A percentile compares a stretch with the other conserved stretches of the same genome.
Evolutionary conservation across 2,797 vertebrate genomes (phyloP).

Genomic region (Siniperca obscura): DNA sequence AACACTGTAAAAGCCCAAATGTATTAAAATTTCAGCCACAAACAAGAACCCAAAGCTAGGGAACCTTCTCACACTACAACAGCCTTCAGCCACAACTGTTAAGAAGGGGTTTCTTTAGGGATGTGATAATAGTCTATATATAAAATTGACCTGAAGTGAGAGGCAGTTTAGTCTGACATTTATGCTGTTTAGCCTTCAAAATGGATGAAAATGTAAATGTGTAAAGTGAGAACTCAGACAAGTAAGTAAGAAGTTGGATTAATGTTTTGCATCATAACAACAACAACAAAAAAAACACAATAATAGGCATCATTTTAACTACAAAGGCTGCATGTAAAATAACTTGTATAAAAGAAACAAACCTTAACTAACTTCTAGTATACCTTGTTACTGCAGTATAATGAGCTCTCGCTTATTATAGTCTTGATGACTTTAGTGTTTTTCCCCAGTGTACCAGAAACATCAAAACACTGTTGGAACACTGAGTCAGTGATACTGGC

Average conservation of each 20-base stretch:
- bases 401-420: slow-evolving; percentile 65
- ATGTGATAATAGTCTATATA: neutral
- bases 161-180: neutral
- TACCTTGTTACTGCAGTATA: slow-evolving; percentile 43
- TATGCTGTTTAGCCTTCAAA: slow-evolving; percentile 13
- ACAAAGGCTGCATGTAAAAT: slow-evolving; percentile 62
- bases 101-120: too few relatives aligned
- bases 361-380: slow-evolving; percentile 33
- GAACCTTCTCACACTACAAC: neutral
- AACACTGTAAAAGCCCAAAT: neutral
- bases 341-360: slow-evolving; percentile 43
- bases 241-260: slow-evolving; percentile 8
- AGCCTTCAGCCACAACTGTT: neutral
- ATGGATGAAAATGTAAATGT: slow-evolving; percentile 8
- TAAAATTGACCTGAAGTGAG: neutral
- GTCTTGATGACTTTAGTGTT: slow-evolving; percentile 43
- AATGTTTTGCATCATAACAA: slow-evolving; percentile 24
- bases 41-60: neutral
- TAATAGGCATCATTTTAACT: slow-evolving; percentile 43
- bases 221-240: slow-evolving; percentile 1
- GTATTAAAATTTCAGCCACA: neutral
- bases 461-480: slow-evolving; percentile 42
- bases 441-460: slow-evolving; percentile 25
- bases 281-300: slow-evolving; percentile 13
- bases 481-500: slow-evolving; percentile 48